Base-by-base conservation (phyloP, 1,140 invertebrate genomes). In the Bombus picipes region DNA sequence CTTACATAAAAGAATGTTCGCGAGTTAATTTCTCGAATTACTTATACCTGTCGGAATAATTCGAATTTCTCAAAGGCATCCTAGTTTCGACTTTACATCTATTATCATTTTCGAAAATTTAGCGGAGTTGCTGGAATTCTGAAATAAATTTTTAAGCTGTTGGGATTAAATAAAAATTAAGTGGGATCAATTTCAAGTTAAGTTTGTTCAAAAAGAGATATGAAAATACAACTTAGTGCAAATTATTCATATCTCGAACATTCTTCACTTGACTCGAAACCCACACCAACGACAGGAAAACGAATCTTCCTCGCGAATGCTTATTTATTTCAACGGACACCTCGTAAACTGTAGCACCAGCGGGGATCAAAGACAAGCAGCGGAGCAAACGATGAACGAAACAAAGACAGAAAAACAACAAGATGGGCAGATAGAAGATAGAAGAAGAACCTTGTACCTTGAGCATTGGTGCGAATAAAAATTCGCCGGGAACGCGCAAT, bases 391-490 rank as follows among this genome's bases (percentile, higher is more conserved):
- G 1, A 53, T 18, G 9, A n/a, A 25, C 13, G 25, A 53, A 32
- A 12, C 39, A 53, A 53, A 53, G 47, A 53, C 47, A 22, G 47
- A 8, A 53, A 53, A 53, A 53, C 28, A n/a, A 22, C 39, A 15
- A 10, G 18, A 47, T n/a, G 15, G 5, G 18, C 9, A 22, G 32
- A 18, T 1, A n/a, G 8, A 28, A 39, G 34, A n/a, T n/a, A 13
- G 18, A 25, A 32, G 34, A 53, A 5, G 25, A 72, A 32, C 18
- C 32, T 25, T 6, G 32, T 32, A 57, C 37, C 28, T 8, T 47
- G n/a, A 59, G 28, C 39, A 81, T 81, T 37, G 47, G 68, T 8
- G 37, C 47, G 70, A 74, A 82, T 84, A 71, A 84, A 84, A 70
- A 71, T 71, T 84, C n/a, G 12, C 10, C 3, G 10, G 18, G 68